Base-by-base conservation (phyloP, 2,113 vertebrate genomes). In the Abramis brama region DNA sequence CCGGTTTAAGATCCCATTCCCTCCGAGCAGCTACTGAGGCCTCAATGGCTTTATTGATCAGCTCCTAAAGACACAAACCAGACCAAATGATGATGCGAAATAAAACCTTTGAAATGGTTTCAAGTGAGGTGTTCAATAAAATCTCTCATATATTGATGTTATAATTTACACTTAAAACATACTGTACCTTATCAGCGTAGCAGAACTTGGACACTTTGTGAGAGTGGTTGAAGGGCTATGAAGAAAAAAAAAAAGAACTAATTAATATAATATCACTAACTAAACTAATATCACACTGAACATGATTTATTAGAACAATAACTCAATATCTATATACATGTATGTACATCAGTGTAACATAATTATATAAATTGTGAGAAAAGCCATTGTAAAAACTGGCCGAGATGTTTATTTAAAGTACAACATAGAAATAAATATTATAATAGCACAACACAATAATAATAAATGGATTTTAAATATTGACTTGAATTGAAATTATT, bases 161-260 rank as follows among this genome's bases (percentile, higher is more conserved):
- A 70, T 70, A 43, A 23, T 43, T 23, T 43, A 39, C 68, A 71
- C 3, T 27, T 55, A 52, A 52, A 19, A 3, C 25, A 55, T 6
- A 52, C 75, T 6, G 50, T 89, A 99, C 98, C 97, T 97, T 96
- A 93, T 97, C 96, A 0, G 98, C 98, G 0, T 98, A 99, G 89
- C 98, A 99, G 94, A 96, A 99, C 93, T 97, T 99, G 84, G 98
- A 96, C 87, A 99, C 96, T 85, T 95, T 97, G 89, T 98, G 97
- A 0, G 95, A 94, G 47, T 98, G 97, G 74, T 98, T 96, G 79
- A 97, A 99, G 0, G 98, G 98, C 98, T 99, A 82, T 5, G 92
- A 90, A 82, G 75, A 86, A 89, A 68, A 90, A 71, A 90, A 71
- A 90, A 57, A 87, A 0, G 11, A 27, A 78, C 6, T 4, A 19